Conservation (phyloP, 1,140 invertebrate species). For the Drosophila truncata region DNA sequence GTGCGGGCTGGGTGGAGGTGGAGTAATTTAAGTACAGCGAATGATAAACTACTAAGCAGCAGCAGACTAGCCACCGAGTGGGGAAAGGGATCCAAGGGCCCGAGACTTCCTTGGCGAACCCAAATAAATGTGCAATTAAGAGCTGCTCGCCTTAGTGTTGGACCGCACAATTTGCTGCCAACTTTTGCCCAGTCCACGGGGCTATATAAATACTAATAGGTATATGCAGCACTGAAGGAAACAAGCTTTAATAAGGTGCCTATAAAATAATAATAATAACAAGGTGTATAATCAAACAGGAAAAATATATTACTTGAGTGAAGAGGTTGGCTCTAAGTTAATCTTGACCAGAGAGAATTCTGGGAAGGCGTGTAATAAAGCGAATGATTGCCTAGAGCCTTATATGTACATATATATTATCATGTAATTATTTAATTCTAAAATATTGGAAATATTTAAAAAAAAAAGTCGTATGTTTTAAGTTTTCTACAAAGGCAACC, state of each 20-base stretch:
- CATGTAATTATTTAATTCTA: no score
- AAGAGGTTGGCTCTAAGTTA: no score
- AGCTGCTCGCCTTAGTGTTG: conserved; percentile 79
- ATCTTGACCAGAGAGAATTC: neutral
- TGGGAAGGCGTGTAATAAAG: no score
- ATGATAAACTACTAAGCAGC: conserved; percentile 84
- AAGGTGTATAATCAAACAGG: neutral
- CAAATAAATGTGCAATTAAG: conserved; percentile 84
- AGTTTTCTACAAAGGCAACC: no score
- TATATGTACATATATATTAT: no score
- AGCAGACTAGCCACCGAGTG: conserved; percentile 24
- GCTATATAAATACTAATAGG: conserved; percentile 45
- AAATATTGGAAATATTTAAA: no score
- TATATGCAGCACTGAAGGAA: conserved; percentile 30
- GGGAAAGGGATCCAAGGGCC: conserved; percentile 6
- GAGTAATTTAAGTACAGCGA: conserved; percentile 77
- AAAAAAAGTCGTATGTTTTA: no score
- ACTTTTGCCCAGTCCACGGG: conserved; percentile 57
- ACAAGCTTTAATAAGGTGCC: neutral
- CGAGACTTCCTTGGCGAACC: conserved; percentile 62
- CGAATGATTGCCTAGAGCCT: no score
- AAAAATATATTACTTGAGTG: neutral
- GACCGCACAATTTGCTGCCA: conserved; percentile 80
- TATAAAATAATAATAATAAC: neutral
- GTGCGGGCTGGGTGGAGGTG: conserved; percentile 29